Conservation (phyloP, 2,113 vertebrate species). For the Motacilla alba region DNA sequence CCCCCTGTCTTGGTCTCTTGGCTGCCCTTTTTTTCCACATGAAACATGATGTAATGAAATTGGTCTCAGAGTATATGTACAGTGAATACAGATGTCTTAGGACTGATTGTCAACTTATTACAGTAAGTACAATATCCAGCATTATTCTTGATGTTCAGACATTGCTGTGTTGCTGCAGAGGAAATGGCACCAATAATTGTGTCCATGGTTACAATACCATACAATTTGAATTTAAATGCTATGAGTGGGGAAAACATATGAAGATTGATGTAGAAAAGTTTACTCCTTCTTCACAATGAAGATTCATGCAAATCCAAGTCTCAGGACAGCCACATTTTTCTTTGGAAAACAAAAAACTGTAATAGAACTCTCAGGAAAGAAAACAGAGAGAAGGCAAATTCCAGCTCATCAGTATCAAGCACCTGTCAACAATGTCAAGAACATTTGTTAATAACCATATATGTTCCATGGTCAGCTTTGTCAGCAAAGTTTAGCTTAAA, state of each 20-base stretch:
- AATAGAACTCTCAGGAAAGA: neutral
- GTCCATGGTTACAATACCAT: neutral
- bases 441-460: neutral
- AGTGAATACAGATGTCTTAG: neutral
- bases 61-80: neutral
- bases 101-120: neutral
- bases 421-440: neutral
- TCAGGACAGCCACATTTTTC: neutral
- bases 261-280: neutral
- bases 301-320: neutral
- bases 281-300: neutral
- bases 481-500: neutral
- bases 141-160: neutral
- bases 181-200: neutral
- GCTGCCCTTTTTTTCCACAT: neutral
- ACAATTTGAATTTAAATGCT: neutral
- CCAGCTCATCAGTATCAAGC: neutral
- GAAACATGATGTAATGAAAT: conserved; percentile 26
- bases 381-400: neutral
- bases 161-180: neutral
- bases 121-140: neutral
- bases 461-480: neutral
- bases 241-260: neutral
- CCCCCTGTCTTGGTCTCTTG: neutral
- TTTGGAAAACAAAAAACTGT: neutral